A percentile compares a stretch with the other conserved stretches of the same genome.
Conservation (phyloP, 2,797 vertebrate genomes). For the Balearica regulorum region DNA sequence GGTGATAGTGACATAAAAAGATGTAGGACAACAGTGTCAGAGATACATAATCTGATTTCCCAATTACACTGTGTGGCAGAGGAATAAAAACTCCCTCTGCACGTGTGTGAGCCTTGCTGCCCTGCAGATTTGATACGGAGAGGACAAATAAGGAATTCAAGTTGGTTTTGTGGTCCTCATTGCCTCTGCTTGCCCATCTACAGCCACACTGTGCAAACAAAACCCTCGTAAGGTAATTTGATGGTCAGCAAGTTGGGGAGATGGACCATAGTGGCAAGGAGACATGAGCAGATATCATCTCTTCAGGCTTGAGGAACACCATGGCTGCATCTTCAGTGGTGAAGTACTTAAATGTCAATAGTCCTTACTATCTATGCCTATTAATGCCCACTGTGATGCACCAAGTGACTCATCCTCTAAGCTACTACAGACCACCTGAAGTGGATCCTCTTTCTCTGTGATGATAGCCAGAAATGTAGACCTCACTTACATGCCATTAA, state of each 20-base stretch:
- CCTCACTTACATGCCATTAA: fast-evolving
- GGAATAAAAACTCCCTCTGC: background rate
- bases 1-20: background rate
- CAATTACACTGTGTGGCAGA: background rate
- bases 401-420: background rate
- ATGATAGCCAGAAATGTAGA: background rate
- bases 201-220: background rate
- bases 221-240: background rate
- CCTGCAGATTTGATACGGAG: background rate
- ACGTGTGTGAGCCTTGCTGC: background rate
- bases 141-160: background rate
- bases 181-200: background rate
- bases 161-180: background rate
- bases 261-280: background rate
- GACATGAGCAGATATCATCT: background rate
- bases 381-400: background rate
- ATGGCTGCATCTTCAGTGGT: background rate
- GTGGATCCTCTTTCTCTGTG: background rate
- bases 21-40: background rate
- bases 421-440: background rate
- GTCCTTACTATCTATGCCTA: background rate
- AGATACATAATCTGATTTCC: background rate
- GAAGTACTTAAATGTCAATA: background rate
- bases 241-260: background rate
- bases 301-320: background rate